Base-by-base conservation (phyloP, 2,113 vertebrate species). In the Seriola quinqueradiata region DNA sequence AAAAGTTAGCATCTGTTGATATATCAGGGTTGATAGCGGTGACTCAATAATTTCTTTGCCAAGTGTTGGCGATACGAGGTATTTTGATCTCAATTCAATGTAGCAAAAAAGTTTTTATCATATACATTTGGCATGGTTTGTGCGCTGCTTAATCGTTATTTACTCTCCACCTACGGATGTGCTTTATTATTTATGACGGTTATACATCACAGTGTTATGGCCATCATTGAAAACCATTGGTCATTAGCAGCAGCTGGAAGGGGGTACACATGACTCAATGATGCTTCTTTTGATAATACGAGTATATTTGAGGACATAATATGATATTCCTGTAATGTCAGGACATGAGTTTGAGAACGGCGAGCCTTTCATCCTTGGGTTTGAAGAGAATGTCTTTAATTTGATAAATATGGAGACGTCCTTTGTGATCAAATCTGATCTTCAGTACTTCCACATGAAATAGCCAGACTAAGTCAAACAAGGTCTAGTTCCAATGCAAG, bases 401-500 rank as follows among this genome's bases (percentile, higher is more conserved):
- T 57, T 5, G 64, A 5, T 75, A 55, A 75, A 77, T 46, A 70
- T 59, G 25, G 48, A 58, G 42, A 14, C 5, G 28, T 54, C 28
- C 32, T 61, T 67, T 5, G 8, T 55, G 32, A 78, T 44, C 10
- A 67, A 58, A 52, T 82, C 1, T 58, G 64, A 48, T 58, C 67
- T 50, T 70, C 58, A 64, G 34, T 60, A 66, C 8, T 40, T 67
- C 46, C 36, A 70, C 59, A 67, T 38, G 57, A 19, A 64, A 58
- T 50, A 32, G 25, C 32, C 28, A 59, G 42, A 54, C 63, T 44
- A 38, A 61, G 46, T 77, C 58, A 54, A 48, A 63, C 68, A 68
- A 16, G 60, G 23, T 75, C 44, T 79, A 16, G 67, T 75, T 79
- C 71, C 46, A 42, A n/a, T 71, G 42, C 13, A 55, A 65, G 44